Conservation (phyloP, 2,113 vertebrate genomes). For the Anoura caudifer region DNA sequence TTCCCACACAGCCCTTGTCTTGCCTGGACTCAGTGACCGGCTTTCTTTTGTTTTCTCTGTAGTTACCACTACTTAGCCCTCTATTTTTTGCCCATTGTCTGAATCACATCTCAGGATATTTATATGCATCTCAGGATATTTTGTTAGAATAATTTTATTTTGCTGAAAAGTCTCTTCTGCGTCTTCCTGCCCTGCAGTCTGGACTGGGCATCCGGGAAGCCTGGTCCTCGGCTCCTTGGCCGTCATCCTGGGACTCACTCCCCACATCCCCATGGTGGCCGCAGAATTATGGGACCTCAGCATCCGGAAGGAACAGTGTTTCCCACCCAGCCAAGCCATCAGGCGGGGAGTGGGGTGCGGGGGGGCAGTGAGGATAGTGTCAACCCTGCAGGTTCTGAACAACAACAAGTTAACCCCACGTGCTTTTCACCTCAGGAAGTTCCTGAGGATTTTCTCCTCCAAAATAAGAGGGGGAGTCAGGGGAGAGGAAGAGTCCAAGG, state of each 20-base stretch:
- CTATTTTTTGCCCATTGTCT: not conserved
- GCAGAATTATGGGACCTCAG: not conserved
- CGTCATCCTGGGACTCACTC: not conserved
- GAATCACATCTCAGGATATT: not conserved
- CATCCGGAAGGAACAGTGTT: not conserved
- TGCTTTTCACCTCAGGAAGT: not conserved
- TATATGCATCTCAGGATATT: not conserved
- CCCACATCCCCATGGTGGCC: accelerated
- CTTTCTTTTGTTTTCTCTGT: not conserved
- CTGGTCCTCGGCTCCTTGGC: not conserved
- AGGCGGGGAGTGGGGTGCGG: too few relatives aligned
- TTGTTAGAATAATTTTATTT: not conserved
- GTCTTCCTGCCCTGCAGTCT: not conserved
- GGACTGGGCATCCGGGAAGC: not conserved
- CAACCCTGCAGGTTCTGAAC: not conserved
- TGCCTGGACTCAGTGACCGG: not conserved
- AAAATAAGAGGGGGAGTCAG: not conserved
- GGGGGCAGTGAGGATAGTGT: not conserved
- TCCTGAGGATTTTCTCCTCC: not conserved
- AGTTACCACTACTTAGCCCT: not conserved
- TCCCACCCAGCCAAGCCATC: not conserved
- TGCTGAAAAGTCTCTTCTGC: not conserved
- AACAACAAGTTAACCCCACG: accelerated
- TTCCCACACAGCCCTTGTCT: not conserved
- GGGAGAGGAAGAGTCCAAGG: not conserved